These are phyloP conservation scores for Esox lucius DNA, from an alignment of 2,797 vertebrate species.

Conservation along the genomic window DNA sequence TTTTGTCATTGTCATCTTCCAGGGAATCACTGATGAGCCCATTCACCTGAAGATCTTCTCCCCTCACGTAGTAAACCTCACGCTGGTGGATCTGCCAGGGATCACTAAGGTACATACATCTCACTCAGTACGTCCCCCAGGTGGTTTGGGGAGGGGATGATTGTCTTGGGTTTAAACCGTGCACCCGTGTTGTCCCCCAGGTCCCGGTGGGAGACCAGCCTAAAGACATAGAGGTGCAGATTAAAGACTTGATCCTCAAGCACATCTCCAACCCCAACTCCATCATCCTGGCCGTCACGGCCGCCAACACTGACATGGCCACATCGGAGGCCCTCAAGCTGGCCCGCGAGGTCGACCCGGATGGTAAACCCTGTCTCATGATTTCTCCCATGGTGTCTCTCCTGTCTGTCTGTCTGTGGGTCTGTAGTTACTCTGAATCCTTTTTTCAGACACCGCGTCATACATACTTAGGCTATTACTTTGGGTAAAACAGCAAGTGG, in stretches of 20 bases:
- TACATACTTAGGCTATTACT: background rate
- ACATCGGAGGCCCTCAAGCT: conserved; percentile 98
- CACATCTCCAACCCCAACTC: conserved; percentile 98
- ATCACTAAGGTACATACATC: conserved; percentile 90
- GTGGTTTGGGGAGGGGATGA: no score
- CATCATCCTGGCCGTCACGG: conserved; percentile 96
- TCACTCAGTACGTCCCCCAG: no score
- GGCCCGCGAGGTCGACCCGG: conserved; percentile 93
- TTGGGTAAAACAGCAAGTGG: no score
- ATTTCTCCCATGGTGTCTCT: background rate
- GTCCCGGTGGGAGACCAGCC: conserved; percentile 98
- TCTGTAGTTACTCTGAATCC: background rate
- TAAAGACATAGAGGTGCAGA: conserved; percentile 96
- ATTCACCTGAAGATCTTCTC: conserved; percentile 99
- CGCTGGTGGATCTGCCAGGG: conserved; percentile 96
- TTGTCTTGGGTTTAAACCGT: no score
- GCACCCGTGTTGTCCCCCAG: conserved; percentile 57
- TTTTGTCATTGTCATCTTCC: conserved; percentile 28
- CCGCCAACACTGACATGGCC: conserved; percentile 99
- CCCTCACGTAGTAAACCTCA: conserved; percentile 95
- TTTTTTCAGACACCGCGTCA: background rate
- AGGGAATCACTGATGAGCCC: conserved; percentile 98
- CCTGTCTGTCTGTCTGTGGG: background rate
- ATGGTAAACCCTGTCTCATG: conserved; percentile 75
- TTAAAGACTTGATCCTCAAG: conserved; percentile 92